Percentiles rank a stretch among this genome's conserved stretches.
Evolutionary conservation across 2,113 vertebrate species (phyloP).

Genomic region (Vidua chalybeata): DNA sequence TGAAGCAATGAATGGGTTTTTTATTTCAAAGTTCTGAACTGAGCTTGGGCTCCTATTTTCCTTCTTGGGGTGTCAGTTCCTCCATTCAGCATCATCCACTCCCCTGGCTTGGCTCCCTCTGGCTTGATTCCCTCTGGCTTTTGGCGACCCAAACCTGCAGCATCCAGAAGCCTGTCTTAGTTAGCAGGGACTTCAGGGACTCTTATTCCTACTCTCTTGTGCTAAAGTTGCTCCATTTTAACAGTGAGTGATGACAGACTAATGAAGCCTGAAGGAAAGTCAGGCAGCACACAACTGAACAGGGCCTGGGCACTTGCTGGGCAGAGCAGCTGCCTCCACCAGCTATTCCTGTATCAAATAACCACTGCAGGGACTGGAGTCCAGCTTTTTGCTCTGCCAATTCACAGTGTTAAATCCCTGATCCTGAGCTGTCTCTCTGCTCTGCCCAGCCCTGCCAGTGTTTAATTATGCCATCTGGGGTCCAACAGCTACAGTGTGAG

Average conservation of each 20-base stretch:
- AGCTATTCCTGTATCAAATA: not conserved
- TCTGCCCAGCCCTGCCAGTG: not conserved
- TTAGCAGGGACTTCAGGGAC: not conserved
- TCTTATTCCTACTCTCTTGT: not conserved
- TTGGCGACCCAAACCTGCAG: not conserved
- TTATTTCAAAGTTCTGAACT: not conserved
- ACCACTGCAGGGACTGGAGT: not conserved
- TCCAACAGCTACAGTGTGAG: not conserved
- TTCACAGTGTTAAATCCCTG: not conserved
- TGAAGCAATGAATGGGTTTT: not conserved
- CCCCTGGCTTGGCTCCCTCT: not conserved
- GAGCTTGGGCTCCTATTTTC: not conserved
- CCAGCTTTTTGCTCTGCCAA: not conserved
- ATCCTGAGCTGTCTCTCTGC: not conserved
- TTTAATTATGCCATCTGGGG: rapidly evolving
- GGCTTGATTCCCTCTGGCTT: not conserved
- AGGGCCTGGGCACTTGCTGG: not conserved
- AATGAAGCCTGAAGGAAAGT: not conserved
- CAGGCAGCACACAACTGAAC: not conserved
- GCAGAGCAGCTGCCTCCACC: not conserved
- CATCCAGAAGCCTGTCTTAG: not conserved
- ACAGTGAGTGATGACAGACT: not conserved
- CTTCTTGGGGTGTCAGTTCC: not conserved
- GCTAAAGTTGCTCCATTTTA: not conserved
- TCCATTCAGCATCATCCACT: not conserved